phyloP scores from a whole-genome alignment of 2,113 vertebrate species.

The Centropristis striata region DNA sequence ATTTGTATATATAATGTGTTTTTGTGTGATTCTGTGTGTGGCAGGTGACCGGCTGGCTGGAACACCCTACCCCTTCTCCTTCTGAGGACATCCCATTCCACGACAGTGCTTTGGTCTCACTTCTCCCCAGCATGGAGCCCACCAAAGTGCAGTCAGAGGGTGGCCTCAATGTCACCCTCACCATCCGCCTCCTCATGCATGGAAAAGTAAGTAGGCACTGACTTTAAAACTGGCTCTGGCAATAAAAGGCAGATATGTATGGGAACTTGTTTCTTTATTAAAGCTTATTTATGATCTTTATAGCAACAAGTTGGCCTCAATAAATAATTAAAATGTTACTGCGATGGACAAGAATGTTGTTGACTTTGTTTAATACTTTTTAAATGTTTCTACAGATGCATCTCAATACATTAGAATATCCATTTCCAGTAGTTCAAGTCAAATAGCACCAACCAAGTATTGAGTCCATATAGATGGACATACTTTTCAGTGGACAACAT shows the following conservation, averaged over 20 bases:
- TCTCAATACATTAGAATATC: too few relatives aligned
- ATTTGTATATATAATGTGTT: not conserved
- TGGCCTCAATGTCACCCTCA: conserved; percentile 97
- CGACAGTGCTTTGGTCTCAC: conserved; percentile 19
- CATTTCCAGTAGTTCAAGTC: too few relatives aligned
- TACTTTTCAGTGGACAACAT: too few relatives aligned
- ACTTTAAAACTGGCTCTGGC: not conserved
- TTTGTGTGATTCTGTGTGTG: conserved; percentile 28
- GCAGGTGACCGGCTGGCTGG: conserved; percentile 89
- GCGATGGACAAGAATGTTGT: too few relatives aligned
- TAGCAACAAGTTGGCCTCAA: not conserved
- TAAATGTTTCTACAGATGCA: too few relatives aligned
- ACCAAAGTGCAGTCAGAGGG: conserved; percentile 95
- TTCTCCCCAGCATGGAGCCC: conserved; percentile 90
- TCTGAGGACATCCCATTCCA: conserved; percentile 58
- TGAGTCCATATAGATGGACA: too few relatives aligned
- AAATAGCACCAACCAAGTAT: too few relatives aligned
- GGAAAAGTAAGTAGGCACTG: conserved; percentile 91
- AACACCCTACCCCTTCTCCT: conserved; percentile 63
- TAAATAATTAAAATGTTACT: too few relatives aligned
- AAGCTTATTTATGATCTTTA: not conserved
- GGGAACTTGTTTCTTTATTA: not conserved
- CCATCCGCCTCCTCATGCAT: conserved; percentile 98
- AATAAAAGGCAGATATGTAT: not conserved
- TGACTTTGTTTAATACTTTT: too few relatives aligned